phyloP scores from a whole-genome alignment of 2,113 vertebrate genomes.

The Bufo gargarizans region DNA sequence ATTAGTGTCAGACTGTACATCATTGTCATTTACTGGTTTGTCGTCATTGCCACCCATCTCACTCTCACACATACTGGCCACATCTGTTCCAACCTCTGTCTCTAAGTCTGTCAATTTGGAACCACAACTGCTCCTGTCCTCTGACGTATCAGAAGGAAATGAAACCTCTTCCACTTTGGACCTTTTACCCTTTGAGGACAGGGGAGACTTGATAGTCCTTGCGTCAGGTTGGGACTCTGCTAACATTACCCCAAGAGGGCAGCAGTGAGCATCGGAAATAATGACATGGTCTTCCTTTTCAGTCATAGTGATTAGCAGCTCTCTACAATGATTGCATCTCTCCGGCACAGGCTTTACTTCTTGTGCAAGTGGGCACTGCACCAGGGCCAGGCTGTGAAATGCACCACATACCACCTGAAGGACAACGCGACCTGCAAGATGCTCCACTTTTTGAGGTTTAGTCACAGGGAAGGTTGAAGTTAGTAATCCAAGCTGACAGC shows the following conservation, averaged over 20 bases:
- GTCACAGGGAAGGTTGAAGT: constrained; percentile 80
- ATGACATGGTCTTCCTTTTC: constrained; percentile 99
- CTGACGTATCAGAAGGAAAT: constrained; percentile 56
- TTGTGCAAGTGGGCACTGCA: constrained; percentile 82
- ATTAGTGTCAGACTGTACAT: background rate
- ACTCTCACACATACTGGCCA: constrained; percentile 39
- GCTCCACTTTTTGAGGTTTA: constrained; percentile 89
- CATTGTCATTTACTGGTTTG: background rate
- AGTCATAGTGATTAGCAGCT: constrained; percentile 94
- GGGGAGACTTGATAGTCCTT: background rate
- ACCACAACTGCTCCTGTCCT: constrained; percentile 38
- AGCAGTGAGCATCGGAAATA: constrained; percentile 95
- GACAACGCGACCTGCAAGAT: constrained; percentile 85
- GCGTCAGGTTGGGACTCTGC: constrained; percentile 70
- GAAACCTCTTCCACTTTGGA: constrained; percentile 56
- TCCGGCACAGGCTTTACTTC: constrained; percentile 83
- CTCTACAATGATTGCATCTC: constrained; percentile 91
- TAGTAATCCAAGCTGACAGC: constrained; percentile 88
- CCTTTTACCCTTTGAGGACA: constrained; percentile 56
- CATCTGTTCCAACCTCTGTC: constrained; percentile 26
- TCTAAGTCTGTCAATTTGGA: constrained; percentile 58
- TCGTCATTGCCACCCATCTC: background rate
- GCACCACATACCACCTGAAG: constrained; percentile 93
- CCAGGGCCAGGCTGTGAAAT: constrained; percentile 89
- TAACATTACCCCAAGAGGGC: constrained; percentile 81